phyloP scores from a whole-genome alignment of 2,797 vertebrate genomes.

The Lepilemur ruficaudatus region DNA sequence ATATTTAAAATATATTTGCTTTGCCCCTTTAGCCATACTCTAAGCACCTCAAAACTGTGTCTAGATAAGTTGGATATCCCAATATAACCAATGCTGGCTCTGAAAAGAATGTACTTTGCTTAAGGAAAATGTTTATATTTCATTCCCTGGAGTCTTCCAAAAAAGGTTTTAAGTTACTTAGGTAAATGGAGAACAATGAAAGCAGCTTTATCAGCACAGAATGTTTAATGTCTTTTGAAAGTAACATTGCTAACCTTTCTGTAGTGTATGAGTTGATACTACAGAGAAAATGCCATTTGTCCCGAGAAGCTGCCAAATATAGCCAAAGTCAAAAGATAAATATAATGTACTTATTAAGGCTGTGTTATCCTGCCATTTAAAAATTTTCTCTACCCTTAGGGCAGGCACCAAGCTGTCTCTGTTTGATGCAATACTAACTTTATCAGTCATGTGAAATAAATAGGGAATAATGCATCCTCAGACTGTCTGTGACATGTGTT shows the following conservation, averaged over 20 bases:
- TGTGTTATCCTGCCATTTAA: constrained; percentile 21
- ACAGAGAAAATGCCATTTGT: constrained; percentile 48
- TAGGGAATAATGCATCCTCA: constrained; percentile 41
- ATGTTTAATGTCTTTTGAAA: constrained; percentile 57
- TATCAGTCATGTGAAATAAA: constrained; percentile 49
- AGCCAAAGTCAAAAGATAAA: constrained; percentile 58
- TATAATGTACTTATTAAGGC: constrained; percentile 44
- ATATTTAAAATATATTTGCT: constrained; percentile 2
- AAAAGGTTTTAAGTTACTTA: constrained; percentile 60
- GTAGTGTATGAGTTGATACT: constrained; percentile 34
- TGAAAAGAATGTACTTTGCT: constrained; percentile 60
- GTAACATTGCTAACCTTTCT: constrained; percentile 35
- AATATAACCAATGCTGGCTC: constrained; percentile 39
- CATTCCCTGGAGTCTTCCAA: constrained; percentile 60
- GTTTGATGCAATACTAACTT: neutral
- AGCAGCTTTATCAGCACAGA: neutral
- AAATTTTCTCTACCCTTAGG: constrained; percentile 37
- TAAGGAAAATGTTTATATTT: constrained; percentile 70
- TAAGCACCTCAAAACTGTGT: constrained; percentile 15
- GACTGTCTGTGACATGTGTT: neutral
- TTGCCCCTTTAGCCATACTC: neutral
- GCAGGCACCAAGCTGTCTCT: constrained; percentile 58
- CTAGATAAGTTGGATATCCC: constrained; percentile 12
- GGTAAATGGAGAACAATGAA: constrained; percentile 65
- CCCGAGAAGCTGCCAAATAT: constrained; percentile 41